phyloP scores from a whole-genome alignment of 2,113 vertebrate genomes.

The Malurus melanocephalus region DNA sequence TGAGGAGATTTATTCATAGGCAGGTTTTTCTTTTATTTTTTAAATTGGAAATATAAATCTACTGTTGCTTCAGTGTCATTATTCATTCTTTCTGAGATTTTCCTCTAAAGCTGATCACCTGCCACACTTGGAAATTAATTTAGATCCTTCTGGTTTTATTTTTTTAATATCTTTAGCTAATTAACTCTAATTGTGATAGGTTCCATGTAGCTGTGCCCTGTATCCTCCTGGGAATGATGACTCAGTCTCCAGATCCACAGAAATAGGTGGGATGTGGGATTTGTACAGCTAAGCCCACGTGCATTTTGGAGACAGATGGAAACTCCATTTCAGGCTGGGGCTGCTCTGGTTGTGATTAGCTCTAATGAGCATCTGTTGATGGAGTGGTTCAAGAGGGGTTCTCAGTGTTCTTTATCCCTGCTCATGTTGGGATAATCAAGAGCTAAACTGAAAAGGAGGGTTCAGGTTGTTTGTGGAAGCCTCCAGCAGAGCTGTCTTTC shows the following conservation, averaged over 20 bases:
- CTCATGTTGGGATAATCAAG: not conserved
- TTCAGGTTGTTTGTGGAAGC: not conserved
- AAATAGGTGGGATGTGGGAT: slow-evolving; percentile 41
- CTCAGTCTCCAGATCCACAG: slow-evolving; percentile 8
- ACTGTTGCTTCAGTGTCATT: not conserved
- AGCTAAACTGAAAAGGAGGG: not conserved
- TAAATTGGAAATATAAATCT: not conserved
- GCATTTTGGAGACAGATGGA: slow-evolving; percentile 39
- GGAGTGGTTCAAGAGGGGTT: not conserved
- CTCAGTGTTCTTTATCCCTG: not conserved
- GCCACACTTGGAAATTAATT: not conserved
- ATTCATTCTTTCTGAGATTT: not conserved
- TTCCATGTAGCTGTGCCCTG: not conserved
- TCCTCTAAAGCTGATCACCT: not conserved
- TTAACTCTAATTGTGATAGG: not conserved
- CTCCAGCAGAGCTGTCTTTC: not conserved
- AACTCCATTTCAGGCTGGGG: slow-evolving; percentile 24
- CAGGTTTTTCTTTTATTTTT: not conserved
- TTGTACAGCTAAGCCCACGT: slow-evolving; percentile 11
- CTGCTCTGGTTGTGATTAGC: not conserved
- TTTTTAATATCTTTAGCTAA: not conserved
- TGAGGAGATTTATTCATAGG: not conserved
- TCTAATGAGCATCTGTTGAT: slow-evolving; percentile 62
- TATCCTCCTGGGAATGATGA: not conserved
- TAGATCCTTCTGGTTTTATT: not conserved